Conservation (phyloP, 2,113 vertebrate species). For the Urocynchramus pylzowi region DNA sequence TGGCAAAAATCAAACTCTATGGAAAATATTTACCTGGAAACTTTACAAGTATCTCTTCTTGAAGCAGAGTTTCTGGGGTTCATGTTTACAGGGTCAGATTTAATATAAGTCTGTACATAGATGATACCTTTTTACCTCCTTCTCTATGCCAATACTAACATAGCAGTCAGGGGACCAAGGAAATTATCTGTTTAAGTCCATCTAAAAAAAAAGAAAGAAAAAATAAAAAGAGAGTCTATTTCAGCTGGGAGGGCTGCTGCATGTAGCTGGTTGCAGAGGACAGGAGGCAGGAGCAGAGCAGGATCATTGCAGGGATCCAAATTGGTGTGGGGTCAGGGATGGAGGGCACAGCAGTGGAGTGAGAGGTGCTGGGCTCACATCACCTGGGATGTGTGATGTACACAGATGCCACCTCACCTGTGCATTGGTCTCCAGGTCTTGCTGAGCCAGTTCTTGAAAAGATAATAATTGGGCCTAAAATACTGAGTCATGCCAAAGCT, state of each 20-base stretch:
- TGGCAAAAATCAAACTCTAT: background rate
- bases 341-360: background rate
- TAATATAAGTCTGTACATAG: background rate
- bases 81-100: background rate
- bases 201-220: rapidly evolving
- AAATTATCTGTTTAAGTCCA: background rate
- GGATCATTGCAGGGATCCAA: background rate
- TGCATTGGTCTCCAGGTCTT: background rate
- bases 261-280: background rate
- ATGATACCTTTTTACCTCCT: background rate
- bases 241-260: background rate
- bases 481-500: rapidly evolving
- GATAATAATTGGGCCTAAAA: background rate
- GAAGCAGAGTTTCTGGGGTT: background rate
- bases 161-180: background rate
- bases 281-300: background rate
- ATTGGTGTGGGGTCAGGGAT: rapidly evolving
- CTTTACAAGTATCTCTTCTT: background rate
- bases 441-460: background rate
- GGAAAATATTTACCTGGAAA: background rate
- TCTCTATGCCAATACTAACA: background rate
- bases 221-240: background rate
- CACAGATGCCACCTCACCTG: background rate
- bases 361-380: background rate
- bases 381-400: background rate